A percentile compares a stretch with the other conserved stretches of the same genome.
phyloP scores from a whole-genome alignment of 2,797 vertebrate genomes.

The Acrocephalus scirpaceus region DNA sequence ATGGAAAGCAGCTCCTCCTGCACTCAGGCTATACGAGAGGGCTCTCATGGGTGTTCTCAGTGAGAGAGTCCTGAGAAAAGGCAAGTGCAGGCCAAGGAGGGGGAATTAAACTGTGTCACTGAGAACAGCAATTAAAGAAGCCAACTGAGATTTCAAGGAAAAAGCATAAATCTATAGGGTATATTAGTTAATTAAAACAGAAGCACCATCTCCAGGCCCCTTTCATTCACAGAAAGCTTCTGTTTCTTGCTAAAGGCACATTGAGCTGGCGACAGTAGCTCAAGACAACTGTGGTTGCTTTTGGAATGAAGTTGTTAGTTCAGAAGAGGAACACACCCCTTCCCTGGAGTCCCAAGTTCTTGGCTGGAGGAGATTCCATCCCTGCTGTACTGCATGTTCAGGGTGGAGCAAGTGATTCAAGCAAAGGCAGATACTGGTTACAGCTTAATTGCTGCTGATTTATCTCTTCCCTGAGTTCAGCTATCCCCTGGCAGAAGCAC shows the following conservation, averaged over 20 bases:
- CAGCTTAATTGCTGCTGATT: constrained; percentile 14
- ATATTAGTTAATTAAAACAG: constrained; percentile 59
- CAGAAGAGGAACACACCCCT: constrained; percentile 60
- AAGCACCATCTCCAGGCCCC: constrained; percentile 24
- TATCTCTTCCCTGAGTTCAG: neutral
- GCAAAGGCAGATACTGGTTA: constrained; percentile 60
- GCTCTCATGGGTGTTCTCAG: neutral
- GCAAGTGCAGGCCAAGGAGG: neutral
- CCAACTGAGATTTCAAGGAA: constrained; percentile 40
- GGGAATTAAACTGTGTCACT: neutral
- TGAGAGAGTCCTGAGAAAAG: constrained; percentile 5
- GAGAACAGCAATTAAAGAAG: constrained; percentile 31
- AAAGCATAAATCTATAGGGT: constrained; percentile 23
- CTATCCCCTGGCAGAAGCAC: neutral
- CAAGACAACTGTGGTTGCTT: constrained; percentile 44
- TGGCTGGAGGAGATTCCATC: constrained; percentile 53
- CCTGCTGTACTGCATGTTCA: constrained; percentile 51
- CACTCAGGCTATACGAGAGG: neutral
- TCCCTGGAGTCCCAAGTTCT: constrained; percentile 66
- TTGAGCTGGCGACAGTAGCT: constrained; percentile 45
- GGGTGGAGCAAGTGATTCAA: constrained; percentile 68
- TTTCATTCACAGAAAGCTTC: constrained; percentile 30
- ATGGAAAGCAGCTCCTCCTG: neutral
- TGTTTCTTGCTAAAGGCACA: constrained; percentile 31
- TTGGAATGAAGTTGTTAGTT: constrained; percentile 54